phyloP scores from a whole-genome alignment of 2,797 vertebrate genomes.

The Leptodactylus fallax region DNA sequence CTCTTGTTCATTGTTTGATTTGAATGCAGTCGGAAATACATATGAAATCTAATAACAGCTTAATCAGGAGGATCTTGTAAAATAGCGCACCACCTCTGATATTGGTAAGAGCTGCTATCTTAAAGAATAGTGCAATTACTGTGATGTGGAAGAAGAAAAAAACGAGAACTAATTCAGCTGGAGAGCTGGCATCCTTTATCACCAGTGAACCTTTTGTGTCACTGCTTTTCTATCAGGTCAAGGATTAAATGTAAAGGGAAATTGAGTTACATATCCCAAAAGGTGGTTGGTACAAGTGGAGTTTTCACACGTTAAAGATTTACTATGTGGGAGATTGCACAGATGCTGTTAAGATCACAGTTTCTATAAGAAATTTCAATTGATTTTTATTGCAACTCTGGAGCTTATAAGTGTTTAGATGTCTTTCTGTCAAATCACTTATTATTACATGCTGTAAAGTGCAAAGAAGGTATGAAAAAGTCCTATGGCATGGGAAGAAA shows the following conservation, averaged over 20 bases:
- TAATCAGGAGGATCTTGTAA: conserved; percentile 57
- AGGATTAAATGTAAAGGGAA: conserved; percentile 60
- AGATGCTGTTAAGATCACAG: conserved; percentile 45
- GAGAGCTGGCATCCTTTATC: conserved; percentile 54
- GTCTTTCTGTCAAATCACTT: conserved; percentile 12
- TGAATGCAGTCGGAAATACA: conserved; percentile 51
- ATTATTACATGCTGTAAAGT: conserved; percentile 9
- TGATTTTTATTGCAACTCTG: conserved; percentile 11
- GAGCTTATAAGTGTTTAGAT: conserved; percentile 18
- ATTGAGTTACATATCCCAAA: conserved; percentile 59
- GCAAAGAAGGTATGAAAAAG: not conserved
- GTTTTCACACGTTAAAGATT: conserved; percentile 40
- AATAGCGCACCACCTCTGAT: conserved; percentile 43
- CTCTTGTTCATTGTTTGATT: conserved; percentile 52
- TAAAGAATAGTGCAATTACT: conserved; percentile 57
- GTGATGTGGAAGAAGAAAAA: conserved; percentile 25
- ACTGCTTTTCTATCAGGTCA: conserved; percentile 49
- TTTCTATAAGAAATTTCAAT: conserved; percentile 46
- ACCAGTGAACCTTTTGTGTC: conserved; percentile 33
- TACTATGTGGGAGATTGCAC: conserved; percentile 40
- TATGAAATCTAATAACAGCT: conserved; percentile 50
- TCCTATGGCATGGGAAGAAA: not conserved
- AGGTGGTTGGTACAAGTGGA: conserved; percentile 41
- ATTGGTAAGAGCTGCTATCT: conserved; percentile 43
- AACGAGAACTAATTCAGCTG: conserved; percentile 55